Percentiles rank a stretch among this genome's conserved stretches.
These are phyloP conservation scores for Deroptyus accipitrinus DNA, from an alignment of 2,113 vertebrate genomes.

Conservation along the genomic window DNA sequence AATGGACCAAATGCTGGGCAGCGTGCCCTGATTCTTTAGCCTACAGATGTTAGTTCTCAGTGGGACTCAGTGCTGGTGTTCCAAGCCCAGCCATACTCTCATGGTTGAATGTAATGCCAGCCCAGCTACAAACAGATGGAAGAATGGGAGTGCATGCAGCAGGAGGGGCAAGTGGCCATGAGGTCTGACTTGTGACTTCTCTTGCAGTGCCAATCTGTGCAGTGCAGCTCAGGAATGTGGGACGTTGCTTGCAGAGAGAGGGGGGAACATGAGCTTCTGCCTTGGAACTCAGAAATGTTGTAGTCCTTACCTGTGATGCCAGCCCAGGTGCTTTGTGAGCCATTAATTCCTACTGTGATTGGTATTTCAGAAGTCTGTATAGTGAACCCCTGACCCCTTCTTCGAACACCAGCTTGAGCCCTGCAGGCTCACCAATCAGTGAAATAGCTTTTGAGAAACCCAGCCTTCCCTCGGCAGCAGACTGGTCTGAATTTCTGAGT, in stretches of 20 bases:
- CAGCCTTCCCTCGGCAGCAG: slow-evolving; percentile 88
- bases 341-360: slow-evolving; percentile 7
- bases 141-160: neutral
- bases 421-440: slow-evolving; percentile 84
- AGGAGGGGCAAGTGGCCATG: neutral
- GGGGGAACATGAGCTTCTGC: neutral
- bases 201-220: neutral
- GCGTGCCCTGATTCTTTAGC: neutral
- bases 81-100: neutral
- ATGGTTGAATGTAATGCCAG: rapidly evolving
- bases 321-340: neutral
- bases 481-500: slow-evolving; percentile 97
- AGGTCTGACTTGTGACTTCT: neutral
- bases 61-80: neutral
- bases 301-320: neutral
- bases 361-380: slow-evolving; percentile 85
- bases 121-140: neutral
- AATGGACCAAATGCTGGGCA: neutral
- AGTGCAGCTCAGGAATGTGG: neutral
- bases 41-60: neutral
- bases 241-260: neutral
- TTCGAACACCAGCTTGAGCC: slow-evolving; percentile 92
- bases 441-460: slow-evolving; percentile 88
- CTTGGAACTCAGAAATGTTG: neutral
- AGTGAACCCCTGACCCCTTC: slow-evolving; percentile 89